phyloP scores from a whole-genome alignment of 92 coral and sea anemone genomes.

The Phenganax marumi region DNA sequence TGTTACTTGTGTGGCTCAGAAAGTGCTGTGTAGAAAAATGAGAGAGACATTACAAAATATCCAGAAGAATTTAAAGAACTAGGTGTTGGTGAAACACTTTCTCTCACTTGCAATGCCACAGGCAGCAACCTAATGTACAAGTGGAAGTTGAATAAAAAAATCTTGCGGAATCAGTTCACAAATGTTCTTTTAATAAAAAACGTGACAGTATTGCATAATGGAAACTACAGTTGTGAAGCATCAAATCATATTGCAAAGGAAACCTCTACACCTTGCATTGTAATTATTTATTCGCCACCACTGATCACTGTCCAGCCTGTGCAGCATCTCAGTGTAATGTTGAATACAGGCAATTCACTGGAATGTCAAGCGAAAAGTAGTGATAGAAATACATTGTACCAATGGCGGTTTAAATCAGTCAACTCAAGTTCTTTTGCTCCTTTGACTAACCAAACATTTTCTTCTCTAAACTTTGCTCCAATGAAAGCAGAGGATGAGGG shows the following conservation, averaged over 20 bases:
- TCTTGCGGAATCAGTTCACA: conserved; percentile 29
- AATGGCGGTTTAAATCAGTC: conserved; percentile 64
- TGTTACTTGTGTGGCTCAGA: conserved; percentile 54
- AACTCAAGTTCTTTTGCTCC: conserved; percentile 11
- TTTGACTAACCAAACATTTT: conserved; percentile 46
- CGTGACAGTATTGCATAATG: conserved; percentile 51
- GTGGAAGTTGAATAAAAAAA: conserved; percentile 60
- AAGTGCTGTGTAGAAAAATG: conserved; percentile 55
- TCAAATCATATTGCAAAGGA: conserved; percentile 63
- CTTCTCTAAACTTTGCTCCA: conserved; percentile 47
- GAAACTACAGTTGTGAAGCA: conserved; percentile 68
- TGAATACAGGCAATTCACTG: conserved; percentile 46
- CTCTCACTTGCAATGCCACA: conserved; percentile 59
- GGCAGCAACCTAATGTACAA: conserved; percentile 50
- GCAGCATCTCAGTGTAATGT: conserved; percentile 41
- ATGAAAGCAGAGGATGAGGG: conserved; percentile 53
- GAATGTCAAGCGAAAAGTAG: conserved; percentile 55
- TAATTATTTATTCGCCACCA: conserved; percentile 69
- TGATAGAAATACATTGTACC: conserved; percentile 45
- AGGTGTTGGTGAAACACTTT: conserved; percentile 52
- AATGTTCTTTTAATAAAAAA: conserved; percentile 45
- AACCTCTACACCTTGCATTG: conserved; percentile 58
- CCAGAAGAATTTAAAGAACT: conserved; percentile 59
- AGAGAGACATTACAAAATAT: conserved; percentile 62
- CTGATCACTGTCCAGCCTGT: conserved; percentile 58